Evolutionary conservation across 2,113 vertebrate species (phyloP), one percentile per base, ranked within the genome.

Genomic region (Dromiciops gliroides): DNA sequence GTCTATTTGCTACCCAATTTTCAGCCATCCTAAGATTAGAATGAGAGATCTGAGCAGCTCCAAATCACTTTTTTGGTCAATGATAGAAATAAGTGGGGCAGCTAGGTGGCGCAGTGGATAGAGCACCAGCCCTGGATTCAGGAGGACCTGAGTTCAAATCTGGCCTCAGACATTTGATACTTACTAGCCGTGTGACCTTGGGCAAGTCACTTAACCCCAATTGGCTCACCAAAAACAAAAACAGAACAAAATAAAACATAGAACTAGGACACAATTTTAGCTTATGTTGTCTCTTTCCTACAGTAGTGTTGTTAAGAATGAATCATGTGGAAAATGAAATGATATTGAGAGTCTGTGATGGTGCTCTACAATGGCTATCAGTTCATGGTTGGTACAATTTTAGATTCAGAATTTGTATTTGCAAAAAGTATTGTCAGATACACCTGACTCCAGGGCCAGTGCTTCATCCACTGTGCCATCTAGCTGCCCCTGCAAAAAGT

Each of bases 401-500:
- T 37, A 49, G 75, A 8, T 31, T 91, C 48, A 88, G 94, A 37
- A 88, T 52, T 91, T 93, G 93, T 49, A 25, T 95, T 90, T 90
- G 90, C 95, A 14, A 89, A 50, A 51, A 49, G 50, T 94, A 48
- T 11, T 89, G 92, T 92, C n/a, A n/a, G n/a, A n/a, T n/a, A n/a
- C n/a, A n/a, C n/a, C n/a, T n/a, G n/a, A n/a, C n/a, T n/a, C n/a
- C n/a, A n/a, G n/a, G n/a, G n/a, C n/a, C n/a, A n/a, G n/a, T n/a
- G n/a, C n/a, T n/a, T n/a, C n/a, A n/a, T n/a, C n/a, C n/a, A n/a
- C n/a, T n/a, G n/a, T n/a, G n/a, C n/a, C n/a, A n/a, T n/a, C n/a
- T n/a, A n/a, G n/a, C n/a, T n/a, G n/a, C n/a, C n/a, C n/a, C n/a
- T 90, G 90, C 95, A 14, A 89, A 50, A 51, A 49, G 50, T 94